Conservation (phyloP, 2,888 invertebrate genomes). For the Cacoxenus indagator region DNA sequence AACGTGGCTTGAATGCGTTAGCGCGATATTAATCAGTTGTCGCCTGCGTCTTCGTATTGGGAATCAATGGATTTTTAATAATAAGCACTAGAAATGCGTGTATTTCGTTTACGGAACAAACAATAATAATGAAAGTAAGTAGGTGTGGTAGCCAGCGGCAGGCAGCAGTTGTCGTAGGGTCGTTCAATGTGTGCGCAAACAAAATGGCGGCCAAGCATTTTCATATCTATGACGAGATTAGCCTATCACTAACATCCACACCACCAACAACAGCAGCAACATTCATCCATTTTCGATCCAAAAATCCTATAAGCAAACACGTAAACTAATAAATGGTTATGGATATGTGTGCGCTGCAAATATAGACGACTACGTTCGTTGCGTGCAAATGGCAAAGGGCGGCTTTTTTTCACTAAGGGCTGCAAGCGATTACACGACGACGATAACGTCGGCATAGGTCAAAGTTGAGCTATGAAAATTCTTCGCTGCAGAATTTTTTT, state of each 20-base stretch:
- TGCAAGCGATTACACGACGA: neutral
- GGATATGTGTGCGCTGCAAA: slow-evolving; percentile 12
- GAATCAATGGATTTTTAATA: slow-evolving; percentile 56
- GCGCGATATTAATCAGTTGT: slow-evolving; percentile 2
- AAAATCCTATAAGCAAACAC: slow-evolving; percentile 2
- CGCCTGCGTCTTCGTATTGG: too few relatives aligned
- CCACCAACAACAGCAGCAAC: slow-evolving; percentile 1
- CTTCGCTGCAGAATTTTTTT: too few relatives aligned
- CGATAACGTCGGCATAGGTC: slow-evolving; percentile 46
- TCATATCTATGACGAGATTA: neutral
- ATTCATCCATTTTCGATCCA: neutral
- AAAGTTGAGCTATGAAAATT: slow-evolving; percentile 50
- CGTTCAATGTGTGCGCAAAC: too few relatives aligned
- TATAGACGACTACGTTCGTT: neutral
- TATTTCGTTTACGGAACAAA: too few relatives aligned
- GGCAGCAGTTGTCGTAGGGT: neutral
- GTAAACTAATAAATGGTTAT: neutral
- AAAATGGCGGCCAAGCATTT: slow-evolving; percentile 48
- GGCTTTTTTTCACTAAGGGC: neutral
- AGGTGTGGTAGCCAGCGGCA: slow-evolving; percentile 45
- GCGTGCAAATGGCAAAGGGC: slow-evolving; percentile 5
- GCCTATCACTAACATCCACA: neutral
- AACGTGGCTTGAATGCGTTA: slow-evolving; percentile 56
- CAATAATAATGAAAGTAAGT: slow-evolving; percentile 38
- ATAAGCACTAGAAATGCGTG: slow-evolving; percentile 37